Percentiles rank a stretch among this genome's conserved stretches.
Conservation (phyloP, 1,140 invertebrate genomes). For the Aphidius ervi region DNA sequence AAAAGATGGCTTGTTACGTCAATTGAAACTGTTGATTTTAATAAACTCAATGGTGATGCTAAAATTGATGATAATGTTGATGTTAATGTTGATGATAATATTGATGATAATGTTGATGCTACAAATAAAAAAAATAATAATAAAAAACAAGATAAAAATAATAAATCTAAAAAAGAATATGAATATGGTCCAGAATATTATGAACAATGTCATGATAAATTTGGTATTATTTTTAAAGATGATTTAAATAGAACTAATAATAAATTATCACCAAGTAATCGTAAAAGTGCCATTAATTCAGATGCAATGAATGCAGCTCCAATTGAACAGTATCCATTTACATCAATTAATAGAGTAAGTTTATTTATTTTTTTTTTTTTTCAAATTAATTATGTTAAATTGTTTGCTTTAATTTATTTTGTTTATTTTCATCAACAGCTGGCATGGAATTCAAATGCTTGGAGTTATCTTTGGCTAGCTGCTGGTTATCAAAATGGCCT, state of each 20-base stretch:
- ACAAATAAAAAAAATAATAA: constrained; percentile 23
- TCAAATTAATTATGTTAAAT: constrained; percentile 13
- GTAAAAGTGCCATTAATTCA: neutral
- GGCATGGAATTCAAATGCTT: constrained; percentile 51
- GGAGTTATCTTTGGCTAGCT: constrained; percentile 49
- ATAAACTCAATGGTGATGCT: constrained; percentile 6
- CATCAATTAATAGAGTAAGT: constrained; percentile 41
- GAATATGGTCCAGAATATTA: constrained; percentile 41
- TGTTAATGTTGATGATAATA: no score
- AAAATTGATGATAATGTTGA: constrained; percentile 7
- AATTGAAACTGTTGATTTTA: constrained; percentile 30
- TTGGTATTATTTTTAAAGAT: constrained; percentile 44
- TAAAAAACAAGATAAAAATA: no score
- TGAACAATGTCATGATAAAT: constrained; percentile 39
- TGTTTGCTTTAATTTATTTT: neutral
- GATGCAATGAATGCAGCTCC: constrained; percentile 25
- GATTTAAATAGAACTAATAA: constrained; percentile 20
- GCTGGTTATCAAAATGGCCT: constrained; percentile 52
- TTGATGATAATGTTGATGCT: no score
- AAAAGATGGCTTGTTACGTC: constrained; percentile 35
- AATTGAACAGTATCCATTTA: constrained; percentile 46
- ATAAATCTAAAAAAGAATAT: constrained; percentile 28
- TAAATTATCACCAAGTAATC: constrained; percentile 2
- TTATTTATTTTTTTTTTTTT: no score
- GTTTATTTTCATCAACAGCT: constrained; percentile 32